These are phyloP conservation scores for Drosophila cardini DNA, from an alignment of 1,140 invertebrate genomes.

Conservation along the genomic window DNA sequence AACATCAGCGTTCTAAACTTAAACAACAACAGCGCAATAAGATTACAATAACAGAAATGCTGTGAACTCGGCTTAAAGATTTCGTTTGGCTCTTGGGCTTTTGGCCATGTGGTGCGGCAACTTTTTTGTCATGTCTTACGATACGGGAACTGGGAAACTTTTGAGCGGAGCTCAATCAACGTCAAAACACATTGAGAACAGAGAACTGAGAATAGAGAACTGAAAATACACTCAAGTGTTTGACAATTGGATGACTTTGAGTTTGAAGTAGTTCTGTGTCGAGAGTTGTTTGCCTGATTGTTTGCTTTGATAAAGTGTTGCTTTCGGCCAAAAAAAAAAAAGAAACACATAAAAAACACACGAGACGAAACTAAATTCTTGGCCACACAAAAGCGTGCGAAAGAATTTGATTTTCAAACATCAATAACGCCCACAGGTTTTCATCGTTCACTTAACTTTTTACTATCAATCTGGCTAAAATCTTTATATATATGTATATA, in stretches of 20 bases:
- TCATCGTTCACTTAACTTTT: slow-evolving; percentile 24
- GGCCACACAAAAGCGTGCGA: slow-evolving; percentile 51
- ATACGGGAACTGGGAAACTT: slow-evolving; percentile 26
- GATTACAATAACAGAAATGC: slow-evolving; percentile 53
- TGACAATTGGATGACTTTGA: slow-evolving; percentile 76
- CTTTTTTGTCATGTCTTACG: slow-evolving; percentile 38
- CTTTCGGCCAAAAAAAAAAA: slow-evolving; percentile 26
- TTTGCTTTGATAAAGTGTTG: slow-evolving; percentile 64
- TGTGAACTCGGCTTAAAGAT: slow-evolving; percentile 26
- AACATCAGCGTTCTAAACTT: slow-evolving; percentile 80
- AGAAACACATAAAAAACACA: too few relatives aligned
- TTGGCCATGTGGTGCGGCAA: slow-evolving; percentile 13
- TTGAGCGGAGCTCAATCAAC: slow-evolving; percentile 63
- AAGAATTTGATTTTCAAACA: slow-evolving; percentile 54
- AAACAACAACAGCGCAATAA: slow-evolving; percentile 66
- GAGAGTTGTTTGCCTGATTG: slow-evolving; percentile 56
- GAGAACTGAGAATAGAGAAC: not conserved
- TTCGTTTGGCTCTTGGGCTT: slow-evolving; percentile 8
- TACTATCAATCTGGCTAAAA: slow-evolving; percentile 39
- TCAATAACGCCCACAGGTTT: slow-evolving; percentile 56
- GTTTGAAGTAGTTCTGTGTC: slow-evolving; percentile 58
- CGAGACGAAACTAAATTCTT: not conserved
- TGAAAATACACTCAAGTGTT: slow-evolving; percentile 62
- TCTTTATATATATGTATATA: not conserved
- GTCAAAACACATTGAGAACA: slow-evolving; percentile 35